Percentiles rank a stretch among this genome's conserved stretches.
Conservation (phyloP, 2,113 vertebrate species). For the Stigmatopora argus region DNA sequence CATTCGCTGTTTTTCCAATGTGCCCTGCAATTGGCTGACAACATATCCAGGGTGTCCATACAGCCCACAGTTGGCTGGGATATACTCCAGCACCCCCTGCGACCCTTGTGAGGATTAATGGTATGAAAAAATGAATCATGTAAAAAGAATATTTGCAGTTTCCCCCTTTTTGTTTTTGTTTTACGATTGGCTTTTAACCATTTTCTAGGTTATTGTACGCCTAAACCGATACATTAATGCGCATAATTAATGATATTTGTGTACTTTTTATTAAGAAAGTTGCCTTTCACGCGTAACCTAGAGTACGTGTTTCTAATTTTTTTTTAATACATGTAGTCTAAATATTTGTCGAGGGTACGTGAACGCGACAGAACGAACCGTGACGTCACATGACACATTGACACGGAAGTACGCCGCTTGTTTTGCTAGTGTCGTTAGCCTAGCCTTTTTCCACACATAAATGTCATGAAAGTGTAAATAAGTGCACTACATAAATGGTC, state of each 20-base stretch:
- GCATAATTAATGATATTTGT: background rate
- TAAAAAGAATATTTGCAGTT: no score
- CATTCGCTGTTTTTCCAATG: no score
- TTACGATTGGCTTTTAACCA: no score
- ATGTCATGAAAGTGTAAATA: background rate
- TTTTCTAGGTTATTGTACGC: no score
- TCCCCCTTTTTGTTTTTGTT: no score
- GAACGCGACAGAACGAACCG: conserved; percentile 17
- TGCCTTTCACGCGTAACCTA: background rate
- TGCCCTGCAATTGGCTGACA: no score
- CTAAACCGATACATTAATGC: background rate
- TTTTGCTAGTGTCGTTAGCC: conserved; percentile 17
- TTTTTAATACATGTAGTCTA: background rate
- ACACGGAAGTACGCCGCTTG: conserved; percentile 41
- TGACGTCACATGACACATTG: conserved; percentile 33
- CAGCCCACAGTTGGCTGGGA: no score
- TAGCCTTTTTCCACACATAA: background rate
- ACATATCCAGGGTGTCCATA: no score
- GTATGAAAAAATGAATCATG: no score
- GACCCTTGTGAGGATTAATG: no score
- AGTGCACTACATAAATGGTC: conserved; percentile 53
- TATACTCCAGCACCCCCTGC: no score
- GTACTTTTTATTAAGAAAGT: background rate
- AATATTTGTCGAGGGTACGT: background rate
- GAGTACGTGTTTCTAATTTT: background rate